Conservation (phyloP, 2,113 vertebrate species). For the Salvelinus alpinus region DNA sequence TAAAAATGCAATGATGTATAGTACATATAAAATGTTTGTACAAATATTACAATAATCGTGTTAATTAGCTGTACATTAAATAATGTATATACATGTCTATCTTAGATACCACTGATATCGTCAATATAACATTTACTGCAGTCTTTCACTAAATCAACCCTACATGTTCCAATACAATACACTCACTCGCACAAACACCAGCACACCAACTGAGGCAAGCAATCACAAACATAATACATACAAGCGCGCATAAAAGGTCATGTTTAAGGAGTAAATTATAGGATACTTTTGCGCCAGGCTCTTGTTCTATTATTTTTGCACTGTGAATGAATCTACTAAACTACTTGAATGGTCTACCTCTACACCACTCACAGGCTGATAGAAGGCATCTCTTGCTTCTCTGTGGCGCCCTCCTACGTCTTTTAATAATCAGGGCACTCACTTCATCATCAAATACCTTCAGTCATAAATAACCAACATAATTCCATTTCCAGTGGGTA, state of each 20-base stretch:
- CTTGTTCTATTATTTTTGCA: conserved; percentile 38
- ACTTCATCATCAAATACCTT: conserved; percentile 18
- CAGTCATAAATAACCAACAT: conserved; percentile 3
- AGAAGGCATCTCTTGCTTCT: conserved; percentile 22
- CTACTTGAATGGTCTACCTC: neutral
- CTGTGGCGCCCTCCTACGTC: conserved; percentile 43
- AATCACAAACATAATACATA: conserved; percentile 55
- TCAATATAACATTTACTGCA: conserved; percentile 57
- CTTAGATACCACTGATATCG: conserved; percentile 57
- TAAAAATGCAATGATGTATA: conserved; percentile 67
- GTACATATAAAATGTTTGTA: conserved; percentile 77
- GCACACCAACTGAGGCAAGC: conserved; percentile 50
- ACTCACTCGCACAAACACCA: conserved; percentile 31
- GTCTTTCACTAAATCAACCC: conserved; percentile 51
- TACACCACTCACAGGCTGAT: neutral
- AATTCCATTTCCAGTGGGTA: conserved; percentile 13
- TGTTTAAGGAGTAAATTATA: conserved; percentile 60
- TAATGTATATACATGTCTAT: conserved; percentile 70
- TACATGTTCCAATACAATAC: neutral
- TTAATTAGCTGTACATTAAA: conserved; percentile 74
- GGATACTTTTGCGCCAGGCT: conserved; percentile 57
- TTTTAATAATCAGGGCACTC: conserved; percentile 32
- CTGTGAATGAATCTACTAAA: conserved; percentile 33
- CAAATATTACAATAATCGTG: conserved; percentile 72
- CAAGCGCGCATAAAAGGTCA: conserved; percentile 62